These are phyloP conservation scores for Lepus oiostolus DNA, from an alignment of 2,797 vertebrate species.

Conservation along the genomic window DNA sequence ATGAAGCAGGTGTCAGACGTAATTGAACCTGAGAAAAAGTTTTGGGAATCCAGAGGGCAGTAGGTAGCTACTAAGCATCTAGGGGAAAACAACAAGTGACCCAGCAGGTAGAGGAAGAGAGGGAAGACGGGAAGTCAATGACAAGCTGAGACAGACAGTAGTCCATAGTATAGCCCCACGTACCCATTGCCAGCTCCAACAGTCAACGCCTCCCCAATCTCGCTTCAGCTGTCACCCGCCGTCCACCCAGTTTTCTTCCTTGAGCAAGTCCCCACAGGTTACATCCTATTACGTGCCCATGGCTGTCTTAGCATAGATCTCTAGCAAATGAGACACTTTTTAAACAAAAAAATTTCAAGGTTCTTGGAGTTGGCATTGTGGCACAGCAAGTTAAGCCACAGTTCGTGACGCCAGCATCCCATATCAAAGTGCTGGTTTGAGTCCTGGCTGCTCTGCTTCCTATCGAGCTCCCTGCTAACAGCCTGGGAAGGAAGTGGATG, in stretches of 20 bases:
- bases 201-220: background rate
- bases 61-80: background rate
- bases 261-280: background rate
- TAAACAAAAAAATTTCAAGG: constrained; percentile 4
- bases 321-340: constrained; percentile 12
- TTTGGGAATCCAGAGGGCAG: background rate
- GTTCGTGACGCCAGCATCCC: no score
- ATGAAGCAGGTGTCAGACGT: background rate
- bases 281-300: background rate
- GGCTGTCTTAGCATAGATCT: background rate
- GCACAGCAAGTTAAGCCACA: no score
- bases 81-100: background rate
- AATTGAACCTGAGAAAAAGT: background rate
- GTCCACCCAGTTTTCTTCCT: background rate
- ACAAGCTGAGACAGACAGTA: background rate
- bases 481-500: no score
- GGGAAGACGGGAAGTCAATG: background rate
- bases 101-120: background rate
- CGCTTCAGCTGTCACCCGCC: background rate
- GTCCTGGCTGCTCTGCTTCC: no score
- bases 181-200: background rate
- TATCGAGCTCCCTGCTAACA: no score
- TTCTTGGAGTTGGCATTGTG: no score
- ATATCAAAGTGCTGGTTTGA: no score
- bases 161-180: no score